Evolutionary conservation across 30 jellyfish, hydroid and myxozoan genomes (phyloP), one percentile per base, ranked within the genome.

Genomic region (Pseudorhiza aurosa): DNA sequence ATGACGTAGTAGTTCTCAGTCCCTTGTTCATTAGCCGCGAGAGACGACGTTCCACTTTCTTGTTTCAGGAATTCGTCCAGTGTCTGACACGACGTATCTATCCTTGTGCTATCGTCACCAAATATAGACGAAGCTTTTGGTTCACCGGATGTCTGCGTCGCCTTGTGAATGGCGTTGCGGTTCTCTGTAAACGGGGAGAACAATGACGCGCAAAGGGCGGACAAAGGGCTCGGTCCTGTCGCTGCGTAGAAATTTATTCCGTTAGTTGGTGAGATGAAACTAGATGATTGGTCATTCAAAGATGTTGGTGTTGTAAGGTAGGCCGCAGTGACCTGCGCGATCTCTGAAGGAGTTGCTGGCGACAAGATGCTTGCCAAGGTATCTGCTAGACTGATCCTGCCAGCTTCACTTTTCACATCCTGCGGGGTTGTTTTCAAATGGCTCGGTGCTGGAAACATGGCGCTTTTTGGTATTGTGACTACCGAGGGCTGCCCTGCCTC

Each of bases 201-300:
- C 74, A 87, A 74, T 15, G 96, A 76, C 1, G 91, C 92, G 31
- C 96, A 87, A 14, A 87, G 65, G 15, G 92, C 92, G 19, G 96
- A 84, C 72, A 84, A n/a, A 8, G 95, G 95, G 25, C 95, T 84
- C 37, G 86, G 86, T n/a, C 87, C 85, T 1, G 95, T 21, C n/a
- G 85, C 30, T 4, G 81, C 58, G 30, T 72, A 62, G 51, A 62
- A 32, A 25, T 57, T 68, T 8, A 49, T 56, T 2, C 77, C 77
- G 18, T 29, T 58, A 4, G 67, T 1, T 17, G 95, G 86, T 14
- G 95, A 84, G 19, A 22, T 56, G 49, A 70, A 82, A 30, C 26
- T 59, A 18, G 88, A 9, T n/a, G 85, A 39, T 12, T 36, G 71
- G 15, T 45, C 83, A 32, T 11, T 21, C 18, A 64, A 45, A 2